These are phyloP conservation scores for Calcarius lapponicus DNA, from an alignment of 2,797 vertebrate genomes.

Conservation along the genomic window DNA sequence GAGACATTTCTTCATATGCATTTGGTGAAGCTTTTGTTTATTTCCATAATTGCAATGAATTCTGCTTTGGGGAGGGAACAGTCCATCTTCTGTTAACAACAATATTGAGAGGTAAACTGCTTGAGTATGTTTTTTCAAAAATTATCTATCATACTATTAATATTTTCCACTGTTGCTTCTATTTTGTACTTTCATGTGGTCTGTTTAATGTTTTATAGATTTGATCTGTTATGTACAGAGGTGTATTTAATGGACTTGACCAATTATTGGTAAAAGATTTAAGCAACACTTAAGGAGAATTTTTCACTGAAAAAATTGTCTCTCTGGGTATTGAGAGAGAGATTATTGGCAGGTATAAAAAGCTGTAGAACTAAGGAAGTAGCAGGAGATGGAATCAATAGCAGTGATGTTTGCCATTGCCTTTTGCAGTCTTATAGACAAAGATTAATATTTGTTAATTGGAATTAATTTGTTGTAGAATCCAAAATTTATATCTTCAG, in stretches of 20 bases:
- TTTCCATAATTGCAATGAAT: background rate
- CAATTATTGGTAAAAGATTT: background rate
- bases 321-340: background rate
- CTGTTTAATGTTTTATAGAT: background rate
- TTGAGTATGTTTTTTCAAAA: background rate
- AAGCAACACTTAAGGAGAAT: background rate
- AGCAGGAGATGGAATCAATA: background rate
- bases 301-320: background rate
- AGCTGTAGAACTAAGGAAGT: background rate
- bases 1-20: background rate
- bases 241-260: background rate
- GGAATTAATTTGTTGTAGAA: constrained; percentile 19
- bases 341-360: background rate
- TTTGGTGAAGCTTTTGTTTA: background rate
- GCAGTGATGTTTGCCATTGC: background rate
- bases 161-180: background rate
- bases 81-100: background rate
- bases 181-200: background rate
- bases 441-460: background rate
- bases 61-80: background rate
- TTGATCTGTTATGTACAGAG: background rate
- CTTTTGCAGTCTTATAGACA: constrained; percentile 8
- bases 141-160: background rate
- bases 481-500: background rate
- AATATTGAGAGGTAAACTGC: background rate